Percentiles rank a stretch among this genome's conserved stretches.
phyloP scores from a whole-genome alignment of 1,140 invertebrate species.

The Hestina assimilis region DNA sequence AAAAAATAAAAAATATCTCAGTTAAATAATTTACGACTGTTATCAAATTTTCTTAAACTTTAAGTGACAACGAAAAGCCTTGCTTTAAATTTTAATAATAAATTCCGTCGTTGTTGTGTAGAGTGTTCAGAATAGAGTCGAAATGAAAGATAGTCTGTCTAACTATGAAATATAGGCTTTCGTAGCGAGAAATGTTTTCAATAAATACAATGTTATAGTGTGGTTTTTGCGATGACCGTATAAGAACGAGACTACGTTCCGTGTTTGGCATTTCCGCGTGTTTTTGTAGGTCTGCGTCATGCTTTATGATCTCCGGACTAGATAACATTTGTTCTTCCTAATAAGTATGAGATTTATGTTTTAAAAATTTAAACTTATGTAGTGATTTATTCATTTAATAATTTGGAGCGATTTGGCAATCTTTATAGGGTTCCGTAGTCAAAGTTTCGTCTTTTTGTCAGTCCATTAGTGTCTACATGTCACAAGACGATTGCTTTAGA shows the following conservation, averaged over 20 bases:
- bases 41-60: too few species aligned
- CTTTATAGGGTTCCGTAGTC: too few species aligned
- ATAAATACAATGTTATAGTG: not conserved
- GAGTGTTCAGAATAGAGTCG: not conserved
- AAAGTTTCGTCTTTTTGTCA: too few species aligned
- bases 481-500: too few species aligned
- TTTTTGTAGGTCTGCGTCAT: conserved; percentile 20
- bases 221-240: conserved; percentile 8
- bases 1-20: too few species aligned
- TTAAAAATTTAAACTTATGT: too few species aligned
- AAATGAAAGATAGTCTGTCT: not conserved
- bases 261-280: conserved; percentile 16
- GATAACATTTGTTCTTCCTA: conserved; percentile 10
- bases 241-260: conserved; percentile 1
- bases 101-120: not conserved
- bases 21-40: too few species aligned
- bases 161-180: not conserved
- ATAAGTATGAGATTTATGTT: not conserved
- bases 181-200: conserved; percentile 2
- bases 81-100: not conserved
- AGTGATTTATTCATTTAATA: too few species aligned
- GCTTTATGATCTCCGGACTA: conserved; percentile 2
- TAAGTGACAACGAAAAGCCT: too few species aligned
- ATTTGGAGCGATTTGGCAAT: too few species aligned
- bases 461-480: too few species aligned